These are phyloP conservation scores for Eretmocerus hayati DNA, from an alignment of 2,888 invertebrate species.

Conservation along the genomic window DNA sequence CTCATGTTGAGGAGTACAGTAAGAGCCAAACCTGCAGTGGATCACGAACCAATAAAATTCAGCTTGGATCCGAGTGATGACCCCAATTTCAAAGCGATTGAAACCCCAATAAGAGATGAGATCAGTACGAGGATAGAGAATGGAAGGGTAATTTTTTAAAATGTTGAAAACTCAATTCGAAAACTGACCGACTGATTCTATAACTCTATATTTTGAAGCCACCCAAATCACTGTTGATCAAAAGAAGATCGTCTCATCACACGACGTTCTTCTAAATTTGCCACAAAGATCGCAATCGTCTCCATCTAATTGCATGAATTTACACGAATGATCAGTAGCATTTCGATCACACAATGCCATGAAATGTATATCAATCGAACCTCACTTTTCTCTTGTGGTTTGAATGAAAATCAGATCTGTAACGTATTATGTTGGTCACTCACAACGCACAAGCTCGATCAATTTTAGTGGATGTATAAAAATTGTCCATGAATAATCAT, in stretches of 20 bases:
- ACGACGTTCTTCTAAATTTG: neutral
- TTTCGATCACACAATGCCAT: too few species aligned
- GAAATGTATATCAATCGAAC: too few species aligned
- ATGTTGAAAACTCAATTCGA: too few species aligned
- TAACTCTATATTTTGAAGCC: neutral
- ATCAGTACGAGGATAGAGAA: conserved; percentile 6
- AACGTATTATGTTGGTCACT: too few species aligned
- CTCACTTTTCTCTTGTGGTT: too few species aligned
- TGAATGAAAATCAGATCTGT: too few species aligned
- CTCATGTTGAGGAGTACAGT: neutral
- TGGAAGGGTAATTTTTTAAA: conserved; percentile 13
- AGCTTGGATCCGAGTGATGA: conserved; percentile 6
- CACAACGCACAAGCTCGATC: too few species aligned
- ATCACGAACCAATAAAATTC: conserved; percentile 14
- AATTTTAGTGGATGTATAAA: too few species aligned
- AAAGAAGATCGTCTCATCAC: neutral
- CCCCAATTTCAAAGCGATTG: neutral
- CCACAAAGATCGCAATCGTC: neutral
- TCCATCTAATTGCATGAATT: too few species aligned
- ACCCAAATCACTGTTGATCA: too few species aligned
- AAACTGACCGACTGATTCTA: neutral
- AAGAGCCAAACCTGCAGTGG: conserved; percentile 5
- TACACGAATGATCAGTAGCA: too few species aligned
- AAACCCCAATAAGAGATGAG: neutral
- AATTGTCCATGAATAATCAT: too few species aligned